Conservation (phyloP, 2,888 invertebrate genomes). For the Drosophila niveifrons region DNA sequence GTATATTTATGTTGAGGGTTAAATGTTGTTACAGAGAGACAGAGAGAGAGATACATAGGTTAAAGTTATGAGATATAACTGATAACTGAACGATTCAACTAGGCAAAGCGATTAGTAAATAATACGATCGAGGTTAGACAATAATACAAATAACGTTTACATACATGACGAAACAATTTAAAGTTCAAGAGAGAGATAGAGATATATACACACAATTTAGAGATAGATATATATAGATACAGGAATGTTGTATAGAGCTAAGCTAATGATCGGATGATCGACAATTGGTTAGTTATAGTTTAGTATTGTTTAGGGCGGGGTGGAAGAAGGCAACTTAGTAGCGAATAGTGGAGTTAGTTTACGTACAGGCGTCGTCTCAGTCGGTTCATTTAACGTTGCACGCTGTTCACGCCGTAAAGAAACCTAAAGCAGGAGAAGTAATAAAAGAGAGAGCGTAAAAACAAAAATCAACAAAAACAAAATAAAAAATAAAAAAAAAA, state of each 20-base stretch:
- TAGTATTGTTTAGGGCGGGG: not conserved
- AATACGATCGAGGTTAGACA: slow-evolving; percentile 46
- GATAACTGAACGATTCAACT: slow-evolving; percentile 42
- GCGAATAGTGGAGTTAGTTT: slow-evolving; percentile 80
- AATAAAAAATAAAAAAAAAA: slow-evolving; percentile 83
- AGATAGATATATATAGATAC: slow-evolving; percentile 28
- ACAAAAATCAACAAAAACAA: slow-evolving; percentile 85
- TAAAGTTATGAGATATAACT: slow-evolving; percentile 30
- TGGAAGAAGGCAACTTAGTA: slow-evolving; percentile 34
- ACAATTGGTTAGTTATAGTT: slow-evolving; percentile 10
- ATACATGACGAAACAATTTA: slow-evolving; percentile 33
- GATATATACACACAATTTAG: slow-evolving; percentile 19
- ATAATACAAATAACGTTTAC: slow-evolving; percentile 49
- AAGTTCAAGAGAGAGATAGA: slow-evolving; percentile 20
- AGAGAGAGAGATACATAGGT: slow-evolving; percentile 24
- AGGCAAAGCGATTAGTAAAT: slow-evolving; percentile 41
- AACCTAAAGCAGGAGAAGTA: slow-evolving; percentile 87
- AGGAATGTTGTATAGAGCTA: slow-evolving; percentile 35
- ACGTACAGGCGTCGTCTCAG: slow-evolving; percentile 86
- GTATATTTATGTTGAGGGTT: slow-evolving; percentile 23
- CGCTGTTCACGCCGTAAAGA: slow-evolving; percentile 88
- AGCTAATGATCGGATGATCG: slow-evolving; percentile 63
- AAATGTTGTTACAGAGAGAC: slow-evolving; percentile 27
- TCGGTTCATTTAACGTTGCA: slow-evolving; percentile 84
- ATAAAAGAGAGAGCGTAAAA: slow-evolving; percentile 81